Base-by-base conservation (phyloP, 2,888 invertebrate genomes). In the Trachelus tabidus region DNA sequence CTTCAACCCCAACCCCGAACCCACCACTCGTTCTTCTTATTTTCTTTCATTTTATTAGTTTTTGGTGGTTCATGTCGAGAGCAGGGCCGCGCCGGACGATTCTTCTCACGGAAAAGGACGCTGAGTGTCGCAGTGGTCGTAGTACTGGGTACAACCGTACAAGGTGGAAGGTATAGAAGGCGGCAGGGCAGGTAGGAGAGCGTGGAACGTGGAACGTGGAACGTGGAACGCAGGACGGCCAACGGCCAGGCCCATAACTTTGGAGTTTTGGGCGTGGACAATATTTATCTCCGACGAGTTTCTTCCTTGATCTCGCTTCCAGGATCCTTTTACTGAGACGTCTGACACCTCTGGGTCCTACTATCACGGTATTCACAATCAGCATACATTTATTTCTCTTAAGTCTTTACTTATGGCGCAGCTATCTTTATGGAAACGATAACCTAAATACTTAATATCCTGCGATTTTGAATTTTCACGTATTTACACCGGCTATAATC, bases 211-310 rank as follows among this genome's bases (percentile, higher is more conserved):
- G 69, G 15, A 31, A 31, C 12, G 69, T n/a, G 69, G 15, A 31
- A 31, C 12, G 12, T 69, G 69, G 15, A 31, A 31, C 12, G 69
- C 30, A 69, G 69, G 69, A 69, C 30, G 69, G 6, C 30, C 40
- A 23, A 76, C 34, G 40, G 75, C 79, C 80, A 37, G 56, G 30
- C 30, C 69, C 31, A 23, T 69, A 33, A 69, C 12, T 69, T 33
- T 33, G 31, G 75, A 40, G 80, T 73, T 83, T 37, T 83, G 86
- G 86, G 86, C 86, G 87, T 85, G 85, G 85, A 87, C 84, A 76
- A 87, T 86, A 85, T 86, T 86, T 84, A 85, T 81, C 82, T 81
- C 76, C 75, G 76, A 68, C 34, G 75, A 79, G 78, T 80, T 84
- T 78, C 79, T 78, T 80, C 77, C 73, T 78, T 75, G 76, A 76